Conservation (phyloP, 2,888 invertebrate genomes). For the Drosophila meridiana region DNA sequence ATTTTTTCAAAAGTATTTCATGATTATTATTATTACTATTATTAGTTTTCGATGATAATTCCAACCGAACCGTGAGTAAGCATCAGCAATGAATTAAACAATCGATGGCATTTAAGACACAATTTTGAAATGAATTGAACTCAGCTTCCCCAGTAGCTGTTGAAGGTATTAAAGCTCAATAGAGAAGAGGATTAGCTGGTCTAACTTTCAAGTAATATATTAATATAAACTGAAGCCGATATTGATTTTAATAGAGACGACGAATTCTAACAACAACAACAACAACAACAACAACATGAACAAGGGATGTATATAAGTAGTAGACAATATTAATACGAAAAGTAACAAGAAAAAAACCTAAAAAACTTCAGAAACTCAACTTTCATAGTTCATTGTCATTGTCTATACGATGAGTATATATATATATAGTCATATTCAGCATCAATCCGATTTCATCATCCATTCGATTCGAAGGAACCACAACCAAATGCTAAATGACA, state of each 20-base stretch:
- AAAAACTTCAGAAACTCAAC: constrained; percentile 19
- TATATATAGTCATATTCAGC: background rate
- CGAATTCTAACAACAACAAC: constrained; percentile 54
- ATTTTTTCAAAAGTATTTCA: constrained; percentile 28
- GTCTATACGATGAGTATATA: constrained; percentile 1
- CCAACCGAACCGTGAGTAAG: constrained; percentile 49
- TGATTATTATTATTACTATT: constrained; percentile 1
- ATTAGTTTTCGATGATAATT: constrained; percentile 14
- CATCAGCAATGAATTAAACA: constrained; percentile 44
- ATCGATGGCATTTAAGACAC: constrained; percentile 67
- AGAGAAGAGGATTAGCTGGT: constrained; percentile 31
- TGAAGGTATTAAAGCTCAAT: constrained; percentile 71
- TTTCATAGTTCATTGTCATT: constrained; percentile 36
- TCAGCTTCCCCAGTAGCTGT: constrained; percentile 32
- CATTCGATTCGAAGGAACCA: constrained; percentile 23
- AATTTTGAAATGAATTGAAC: constrained; percentile 25
- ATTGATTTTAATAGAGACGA: constrained; percentile 28
- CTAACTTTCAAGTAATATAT: constrained; percentile 38
- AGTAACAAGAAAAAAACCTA: constrained; percentile 13
- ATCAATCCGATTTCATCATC: constrained; percentile 31
- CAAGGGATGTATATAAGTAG: constrained; percentile 78
- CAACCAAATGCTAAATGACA: constrained; percentile 54
- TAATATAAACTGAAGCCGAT: constrained; percentile 10
- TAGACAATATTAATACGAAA: constrained; percentile 68
- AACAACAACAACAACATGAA: constrained; percentile 72